A percentile compares a stretch with the other conserved stretches of the same genome.
Conservation (phyloP, 2,797 vertebrate species). For the Intellagama lesueurii region DNA sequence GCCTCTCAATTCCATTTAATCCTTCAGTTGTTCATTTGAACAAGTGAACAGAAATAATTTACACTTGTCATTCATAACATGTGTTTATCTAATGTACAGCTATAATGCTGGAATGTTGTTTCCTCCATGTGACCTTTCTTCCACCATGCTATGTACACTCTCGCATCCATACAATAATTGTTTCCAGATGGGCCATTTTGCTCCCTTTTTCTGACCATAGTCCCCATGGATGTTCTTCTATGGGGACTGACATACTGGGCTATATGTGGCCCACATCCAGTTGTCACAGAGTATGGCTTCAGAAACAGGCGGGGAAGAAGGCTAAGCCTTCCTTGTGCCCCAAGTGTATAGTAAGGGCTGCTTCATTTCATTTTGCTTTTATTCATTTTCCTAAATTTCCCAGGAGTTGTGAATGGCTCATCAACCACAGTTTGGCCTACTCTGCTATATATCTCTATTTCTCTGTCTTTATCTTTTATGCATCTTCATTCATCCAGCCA, state of each 20-base stretch:
- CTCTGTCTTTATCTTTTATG: background rate
- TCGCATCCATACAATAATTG: background rate
- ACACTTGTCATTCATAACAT: background rate
- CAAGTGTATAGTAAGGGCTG: background rate
- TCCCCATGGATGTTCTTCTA: background rate
- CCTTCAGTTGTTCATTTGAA: background rate
- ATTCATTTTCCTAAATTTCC: slow-evolving; percentile 34
- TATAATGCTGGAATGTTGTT: background rate
- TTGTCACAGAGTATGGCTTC: background rate
- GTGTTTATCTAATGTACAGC: background rate
- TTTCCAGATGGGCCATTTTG: background rate
- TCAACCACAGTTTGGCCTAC: background rate
- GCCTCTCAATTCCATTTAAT: background rate
- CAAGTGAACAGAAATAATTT: background rate
- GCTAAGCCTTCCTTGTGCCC: background rate
- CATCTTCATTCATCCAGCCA: background rate
- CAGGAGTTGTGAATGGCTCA: slow-evolving; percentile 2
- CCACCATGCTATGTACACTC: background rate
- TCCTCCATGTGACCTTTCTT: background rate
- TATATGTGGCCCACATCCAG: background rate
- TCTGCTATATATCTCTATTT: background rate
- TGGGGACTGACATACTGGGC: background rate
- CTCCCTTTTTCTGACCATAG: background rate
- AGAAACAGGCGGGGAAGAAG: background rate
- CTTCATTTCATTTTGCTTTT: slow-evolving; percentile 18